These are phyloP conservation scores for Drosophila ficusphila DNA, from an alignment of 1,140 invertebrate species.

Conservation along the genomic window DNA sequence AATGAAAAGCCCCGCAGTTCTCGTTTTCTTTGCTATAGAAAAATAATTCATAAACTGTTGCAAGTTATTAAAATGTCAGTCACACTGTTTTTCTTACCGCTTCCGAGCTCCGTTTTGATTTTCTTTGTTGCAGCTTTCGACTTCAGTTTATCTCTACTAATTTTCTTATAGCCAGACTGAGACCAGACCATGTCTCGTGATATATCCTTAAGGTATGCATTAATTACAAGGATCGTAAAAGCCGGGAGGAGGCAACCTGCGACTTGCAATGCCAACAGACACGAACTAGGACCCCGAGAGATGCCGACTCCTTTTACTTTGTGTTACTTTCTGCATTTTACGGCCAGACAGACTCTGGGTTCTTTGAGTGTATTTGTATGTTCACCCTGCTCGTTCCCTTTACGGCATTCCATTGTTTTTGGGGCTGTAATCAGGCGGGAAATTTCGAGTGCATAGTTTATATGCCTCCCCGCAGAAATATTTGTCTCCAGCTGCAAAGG, in stretches of 20 bases:
- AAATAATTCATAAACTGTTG: conserved; percentile 40
- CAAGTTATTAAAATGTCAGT: conserved; percentile 58
- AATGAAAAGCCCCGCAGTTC: conserved; percentile 36
- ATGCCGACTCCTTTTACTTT: conserved; percentile 53
- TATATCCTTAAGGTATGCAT: conserved; percentile 78
- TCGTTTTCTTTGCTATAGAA: conserved; percentile 16
- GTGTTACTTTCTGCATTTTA: conserved; percentile 77
- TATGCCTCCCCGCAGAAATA: conserved; percentile 27
- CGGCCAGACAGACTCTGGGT: conserved; percentile 38
- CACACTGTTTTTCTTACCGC: conserved; percentile 19
- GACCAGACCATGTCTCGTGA: conserved; percentile 19
- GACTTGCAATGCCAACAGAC: conserved; percentile 34
- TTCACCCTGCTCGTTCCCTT: conserved; percentile 6
- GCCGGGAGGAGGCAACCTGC: conserved; percentile 16
- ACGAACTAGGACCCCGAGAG: conserved; percentile 12
- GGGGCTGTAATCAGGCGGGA: conserved; percentile 54
- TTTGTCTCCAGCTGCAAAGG: conserved; percentile 6
- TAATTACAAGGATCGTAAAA: conserved; percentile 77
- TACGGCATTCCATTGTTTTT: conserved; percentile 34
- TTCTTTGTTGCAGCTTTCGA: conserved; percentile 35
- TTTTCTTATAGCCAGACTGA: conserved; percentile 31
- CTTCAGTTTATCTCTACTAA: conserved; percentile 21
- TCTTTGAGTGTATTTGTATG: not conserved
- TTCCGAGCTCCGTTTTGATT: conserved; percentile 17
- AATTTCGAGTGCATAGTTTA: conserved; percentile 55